Percentiles rank a stretch among this genome's conserved stretches.
Conservation (phyloP, 1,140 invertebrate species). For the Geopemphigus sp. region DNA sequence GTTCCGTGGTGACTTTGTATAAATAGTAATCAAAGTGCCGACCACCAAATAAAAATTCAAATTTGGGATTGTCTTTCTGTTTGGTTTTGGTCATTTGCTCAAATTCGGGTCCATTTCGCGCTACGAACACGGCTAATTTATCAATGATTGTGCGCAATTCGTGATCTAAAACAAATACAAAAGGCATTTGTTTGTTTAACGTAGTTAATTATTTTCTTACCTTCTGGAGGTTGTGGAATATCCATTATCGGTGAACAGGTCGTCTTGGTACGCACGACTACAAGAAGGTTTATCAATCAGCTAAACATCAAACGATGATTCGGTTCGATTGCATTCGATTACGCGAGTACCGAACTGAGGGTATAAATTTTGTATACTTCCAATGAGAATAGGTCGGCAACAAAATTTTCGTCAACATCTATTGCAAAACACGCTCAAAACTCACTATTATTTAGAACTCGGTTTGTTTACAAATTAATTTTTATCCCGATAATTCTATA, state of each 20-base stretch:
- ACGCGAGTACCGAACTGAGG: not conserved
- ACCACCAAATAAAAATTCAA: constrained; percentile 94
- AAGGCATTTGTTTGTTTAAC: not conserved
- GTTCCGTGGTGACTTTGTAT: constrained; percentile 88
- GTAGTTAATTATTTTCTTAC: constrained; percentile 52
- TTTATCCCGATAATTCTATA: not conserved
- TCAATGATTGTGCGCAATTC: constrained; percentile 95
- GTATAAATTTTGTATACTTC: not conserved
- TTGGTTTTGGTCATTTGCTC: constrained; percentile 98
- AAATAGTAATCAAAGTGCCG: constrained; percentile 96
- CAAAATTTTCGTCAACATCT: not conserved
- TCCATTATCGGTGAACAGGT: constrained; percentile 54
- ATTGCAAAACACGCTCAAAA: not conserved
- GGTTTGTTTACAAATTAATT: constrained; percentile 34
- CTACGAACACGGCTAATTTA: constrained; percentile 97
- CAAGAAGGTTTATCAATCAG: not conserved
- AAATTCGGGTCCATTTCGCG: constrained; percentile 96
- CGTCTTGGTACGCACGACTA: no score
- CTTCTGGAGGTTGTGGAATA: constrained; percentile 57
- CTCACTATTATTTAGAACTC: no score
- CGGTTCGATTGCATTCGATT: not conserved
- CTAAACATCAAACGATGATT: not conserved
- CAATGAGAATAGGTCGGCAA: not conserved
- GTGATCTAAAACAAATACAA: constrained; percentile 64
- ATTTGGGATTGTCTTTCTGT: constrained; percentile 95